phyloP scores from a whole-genome alignment of 1,140 invertebrate genomes.

The Brachionus calyciflorus region DNA sequence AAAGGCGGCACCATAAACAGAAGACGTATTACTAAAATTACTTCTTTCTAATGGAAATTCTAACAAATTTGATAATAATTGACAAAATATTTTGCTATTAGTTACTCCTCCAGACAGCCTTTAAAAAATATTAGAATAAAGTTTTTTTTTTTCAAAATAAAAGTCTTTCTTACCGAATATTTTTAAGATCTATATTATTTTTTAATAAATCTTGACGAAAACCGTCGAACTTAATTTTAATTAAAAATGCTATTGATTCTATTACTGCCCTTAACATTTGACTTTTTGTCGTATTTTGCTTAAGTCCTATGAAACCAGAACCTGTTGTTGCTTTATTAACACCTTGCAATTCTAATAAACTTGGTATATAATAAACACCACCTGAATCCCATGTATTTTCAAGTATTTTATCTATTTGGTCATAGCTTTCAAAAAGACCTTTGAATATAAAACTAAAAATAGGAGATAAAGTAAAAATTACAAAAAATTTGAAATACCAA shows the following conservation, averaged over 20 bases:
- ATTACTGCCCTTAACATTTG: constrained; percentile 8
- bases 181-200: not conserved
- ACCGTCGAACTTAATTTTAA: constrained; percentile 1
- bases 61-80: constrained; percentile 13
- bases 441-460: not conserved
- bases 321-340: not conserved
- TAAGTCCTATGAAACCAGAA: not conserved
- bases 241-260: constrained; percentile 1
- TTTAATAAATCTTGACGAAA: not conserved
- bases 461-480: no score
- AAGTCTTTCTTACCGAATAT: constrained; percentile 10
- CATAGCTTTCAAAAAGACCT: not conserved
- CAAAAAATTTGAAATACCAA: no score
- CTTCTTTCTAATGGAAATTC: not conserved
- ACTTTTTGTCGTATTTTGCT: not conserved
- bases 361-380: not conserved
- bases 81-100: constrained; percentile 16
- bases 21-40: constrained; percentile 31
- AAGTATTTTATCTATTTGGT: not conserved
- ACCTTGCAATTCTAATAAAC: not conserved
- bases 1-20: constrained; percentile 1
- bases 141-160: not conserved
- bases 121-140: not conserved
- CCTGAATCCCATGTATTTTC: not conserved
- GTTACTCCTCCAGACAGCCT: constrained; percentile 6